phyloP scores from a whole-genome alignment of 2,113 vertebrate species.

The Riparia riparia region DNA sequence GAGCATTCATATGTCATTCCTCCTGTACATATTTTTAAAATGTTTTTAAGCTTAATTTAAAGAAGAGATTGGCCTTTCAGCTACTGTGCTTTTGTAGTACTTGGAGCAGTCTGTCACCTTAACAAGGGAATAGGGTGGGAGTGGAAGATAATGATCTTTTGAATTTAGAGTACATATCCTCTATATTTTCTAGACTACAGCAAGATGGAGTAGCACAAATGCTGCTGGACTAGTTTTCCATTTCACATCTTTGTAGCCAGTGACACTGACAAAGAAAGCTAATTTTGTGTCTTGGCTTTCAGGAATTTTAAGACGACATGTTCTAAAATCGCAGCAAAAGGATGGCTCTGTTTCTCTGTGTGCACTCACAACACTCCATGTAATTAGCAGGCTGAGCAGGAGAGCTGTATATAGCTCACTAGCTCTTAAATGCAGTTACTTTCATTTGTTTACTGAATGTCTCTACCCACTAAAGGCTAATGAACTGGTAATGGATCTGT shows the following conservation, averaged over 20 bases:
- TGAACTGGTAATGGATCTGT: slow-evolving; percentile 67
- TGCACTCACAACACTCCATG: neutral
- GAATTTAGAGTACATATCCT: neutral
- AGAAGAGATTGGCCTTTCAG: neutral
- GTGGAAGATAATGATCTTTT: neutral
- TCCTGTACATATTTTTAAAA: neutral
- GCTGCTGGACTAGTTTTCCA: neutral
- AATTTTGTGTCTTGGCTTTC: neutral
- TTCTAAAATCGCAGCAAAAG: neutral
- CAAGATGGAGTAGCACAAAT: neutral
- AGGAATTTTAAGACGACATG: neutral
- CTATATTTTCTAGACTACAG: neutral
- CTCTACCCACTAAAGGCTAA: slow-evolving; percentile 69
- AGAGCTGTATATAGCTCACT: slow-evolving; percentile 62
- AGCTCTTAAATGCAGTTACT: slow-evolving; percentile 65
- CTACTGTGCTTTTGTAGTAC: neutral
- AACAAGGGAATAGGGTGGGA: neutral
- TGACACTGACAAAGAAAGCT: neutral
- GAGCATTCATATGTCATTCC: neutral
- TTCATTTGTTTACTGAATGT: slow-evolving; percentile 68
- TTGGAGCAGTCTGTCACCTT: neutral
- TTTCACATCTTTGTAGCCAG: neutral
- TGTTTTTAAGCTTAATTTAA: neutral
- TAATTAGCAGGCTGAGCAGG: slow-evolving; percentile 55
- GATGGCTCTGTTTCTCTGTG: neutral